Evolutionary conservation across 2,113 vertebrate genomes (phyloP).

Genomic region (Nannospalax galili): DNA sequence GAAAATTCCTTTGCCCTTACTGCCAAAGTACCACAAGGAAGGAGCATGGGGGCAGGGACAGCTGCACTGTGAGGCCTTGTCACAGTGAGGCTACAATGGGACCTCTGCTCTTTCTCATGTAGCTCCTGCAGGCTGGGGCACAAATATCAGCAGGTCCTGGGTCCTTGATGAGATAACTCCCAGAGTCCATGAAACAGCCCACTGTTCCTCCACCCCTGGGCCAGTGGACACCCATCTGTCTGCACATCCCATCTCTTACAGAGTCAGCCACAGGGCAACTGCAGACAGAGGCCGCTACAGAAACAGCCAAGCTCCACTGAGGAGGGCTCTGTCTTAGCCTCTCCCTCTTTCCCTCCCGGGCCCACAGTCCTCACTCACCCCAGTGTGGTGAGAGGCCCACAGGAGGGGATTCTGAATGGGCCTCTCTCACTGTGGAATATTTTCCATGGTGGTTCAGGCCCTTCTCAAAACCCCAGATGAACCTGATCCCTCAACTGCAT

Average conservation of each 20-base stretch:
- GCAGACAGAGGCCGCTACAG: too few species aligned
- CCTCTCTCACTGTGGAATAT: not conserved
- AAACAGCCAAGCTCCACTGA: not conserved
- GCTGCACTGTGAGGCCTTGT: accelerated
- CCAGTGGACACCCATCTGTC: not conserved
- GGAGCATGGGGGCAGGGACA: too few species aligned
- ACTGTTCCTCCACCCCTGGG: not conserved
- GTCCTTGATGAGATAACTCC: not conserved
- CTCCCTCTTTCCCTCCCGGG: too few species aligned
- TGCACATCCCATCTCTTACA: not conserved
- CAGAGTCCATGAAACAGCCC: not conserved
- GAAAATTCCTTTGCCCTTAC: not conserved
- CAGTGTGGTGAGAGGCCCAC: not conserved
- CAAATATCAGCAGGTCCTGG: too few species aligned
- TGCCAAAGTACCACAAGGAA: not conserved
- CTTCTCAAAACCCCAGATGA: too few species aligned
- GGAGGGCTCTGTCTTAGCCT: not conserved
- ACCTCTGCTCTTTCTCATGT: not conserved
- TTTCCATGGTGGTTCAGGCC: not conserved
- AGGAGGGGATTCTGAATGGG: not conserved
- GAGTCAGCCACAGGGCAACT: not conserved
- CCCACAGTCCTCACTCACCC: not conserved
- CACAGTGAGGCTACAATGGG: not conserved
- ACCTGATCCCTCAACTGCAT: too few species aligned
- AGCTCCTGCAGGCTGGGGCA: not conserved